Conservation (phyloP, 2,888 invertebrate genomes). For the Pristionchus exspectatus region DNA sequence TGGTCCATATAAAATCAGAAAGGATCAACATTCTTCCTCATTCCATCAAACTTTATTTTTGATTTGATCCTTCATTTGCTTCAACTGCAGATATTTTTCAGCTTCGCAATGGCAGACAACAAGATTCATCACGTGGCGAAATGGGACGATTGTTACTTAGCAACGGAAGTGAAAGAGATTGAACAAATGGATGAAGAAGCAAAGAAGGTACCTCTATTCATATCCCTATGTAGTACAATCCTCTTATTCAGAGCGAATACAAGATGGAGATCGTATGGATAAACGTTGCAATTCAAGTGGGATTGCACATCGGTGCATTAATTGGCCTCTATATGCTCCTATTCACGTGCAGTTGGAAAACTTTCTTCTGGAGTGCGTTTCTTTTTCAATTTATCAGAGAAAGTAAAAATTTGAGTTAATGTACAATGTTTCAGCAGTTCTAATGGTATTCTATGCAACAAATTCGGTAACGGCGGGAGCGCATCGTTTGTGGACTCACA, state of each 20-base stretch:
- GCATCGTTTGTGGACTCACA: constrained; percentile 14
- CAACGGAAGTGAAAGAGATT: background rate
- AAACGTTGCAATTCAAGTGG: background rate
- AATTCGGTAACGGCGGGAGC: background rate
- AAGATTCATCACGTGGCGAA: background rate
- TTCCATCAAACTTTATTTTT: no score
- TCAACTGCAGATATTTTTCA: no score
- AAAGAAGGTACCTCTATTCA: background rate
- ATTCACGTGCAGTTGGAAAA: background rate
- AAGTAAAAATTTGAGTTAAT: background rate
- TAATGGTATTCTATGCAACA: background rate
- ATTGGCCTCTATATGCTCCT: background rate
- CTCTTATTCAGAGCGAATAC: background rate
- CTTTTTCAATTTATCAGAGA: background rate
- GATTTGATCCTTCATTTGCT: no score
- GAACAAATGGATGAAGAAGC: background rate
- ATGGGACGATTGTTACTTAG: background rate
- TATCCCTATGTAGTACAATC: background rate
- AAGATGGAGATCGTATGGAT: background rate
- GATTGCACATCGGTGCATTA: background rate
- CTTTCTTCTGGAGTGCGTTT: background rate
- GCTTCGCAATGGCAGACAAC: background rate
- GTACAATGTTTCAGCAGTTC: background rate
- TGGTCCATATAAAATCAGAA: no score
- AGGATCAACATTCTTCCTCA: no score